Base-by-base conservation (phyloP, 2,888 invertebrate species). In the Brachynemurus nebulosus region DNA sequence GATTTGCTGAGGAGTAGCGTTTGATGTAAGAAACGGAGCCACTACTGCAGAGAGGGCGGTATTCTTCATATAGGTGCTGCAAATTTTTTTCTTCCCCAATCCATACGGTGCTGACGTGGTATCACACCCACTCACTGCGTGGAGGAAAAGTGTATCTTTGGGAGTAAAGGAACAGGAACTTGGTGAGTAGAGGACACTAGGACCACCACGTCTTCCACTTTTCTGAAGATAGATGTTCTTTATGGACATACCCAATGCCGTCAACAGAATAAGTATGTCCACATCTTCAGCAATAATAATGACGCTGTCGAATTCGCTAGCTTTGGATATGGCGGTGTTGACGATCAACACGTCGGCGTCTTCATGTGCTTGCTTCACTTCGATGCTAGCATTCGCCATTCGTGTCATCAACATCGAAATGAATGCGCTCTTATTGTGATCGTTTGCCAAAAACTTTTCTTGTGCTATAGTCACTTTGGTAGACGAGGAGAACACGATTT, bases 271-370 rank as follows among this genome's bases (percentile, higher is more conserved):
- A n/a, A n/a, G n/a, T n/a, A n/a, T n/a, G n/a, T n/a, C n/a, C n/a
- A n/a, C n/a, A n/a, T n/a, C n/a, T n/a, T n/a, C n/a, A n/a, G n/a
- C n/a, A n/a, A n/a, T n/a, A n/a, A n/a, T n/a, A n/a, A n/a, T n/a
- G n/a, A n/a, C n/a, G n/a, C n/a, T n/a, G n/a, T n/a, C n/a, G n/a
- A n/a, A n/a, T n/a, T n/a, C n/a, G n/a, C n/a, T n/a, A n/a, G n/a
- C n/a, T n/a, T n/a, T n/a, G n/a, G n/a, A n/a, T n/a, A n/a, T n/a
- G n/a, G n/a, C n/a, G n/a, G n/a, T n/a, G n/a, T n/a, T n/a, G n/a
- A n/a, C n/a, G 20, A 51, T 51, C 34, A 51, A 9, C 12, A 39
- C 25, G 34, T 53, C 53, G 4, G 50, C 53, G 42, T 53, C 51
- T 45, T 51, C 48, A 41, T 21, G 23, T 14, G 52, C 50, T 37